Evolutionary conservation across 2,888 invertebrate genomes (phyloP), one percentile per base, ranked within the genome.

Genomic region (Pollenia angustigena): DNA sequence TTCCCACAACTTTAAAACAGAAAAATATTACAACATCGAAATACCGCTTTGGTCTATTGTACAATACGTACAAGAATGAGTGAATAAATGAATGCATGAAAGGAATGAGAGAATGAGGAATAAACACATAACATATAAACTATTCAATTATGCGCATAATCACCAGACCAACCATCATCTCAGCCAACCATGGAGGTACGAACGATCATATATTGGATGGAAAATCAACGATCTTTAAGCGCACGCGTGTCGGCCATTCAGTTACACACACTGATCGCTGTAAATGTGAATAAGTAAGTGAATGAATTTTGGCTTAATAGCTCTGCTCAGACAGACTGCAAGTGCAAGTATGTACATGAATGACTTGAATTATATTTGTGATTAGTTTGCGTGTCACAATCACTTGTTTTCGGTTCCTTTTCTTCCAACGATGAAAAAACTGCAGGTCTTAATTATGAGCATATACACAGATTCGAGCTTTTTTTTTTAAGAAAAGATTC

Each of bases 321-420:
- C n/a, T 40, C 32, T n/a, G 9, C 40, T 42, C 6, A 12, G n/a
- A 23, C 42, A 48, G 40, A 10, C 68, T 52, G 58, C n/a, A 54
- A 42, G n/a, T 80, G 42, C n/a, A 62, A n/a, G 42, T 40, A 10
- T 23, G 23, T 23, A 2, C 42, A 82, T 46, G 71, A 72, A 81
- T 78, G 71, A 60, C 62, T 76, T 69, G 11, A 76, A 76, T 71
- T 78, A 56, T 54, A 48, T 66, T 23, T 76, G 76, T 78, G 76
- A 85, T 69, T 60, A 48, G 60, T 68, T 85, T 85, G 84, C 84
- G 79, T 85, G 84, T 80, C 79, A 60, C 79, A 85, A 80, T 50
- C 72, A 60, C 52, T 84, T 74, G 66, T 79, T 79, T 76, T 76
- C 56, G 54, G 50, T 62, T 62, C 40, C 46, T 48, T 76, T 66